These are phyloP conservation scores for Nymphalis polychloros DNA, from an alignment of 2,888 invertebrate genomes.

Conservation along the genomic window DNA sequence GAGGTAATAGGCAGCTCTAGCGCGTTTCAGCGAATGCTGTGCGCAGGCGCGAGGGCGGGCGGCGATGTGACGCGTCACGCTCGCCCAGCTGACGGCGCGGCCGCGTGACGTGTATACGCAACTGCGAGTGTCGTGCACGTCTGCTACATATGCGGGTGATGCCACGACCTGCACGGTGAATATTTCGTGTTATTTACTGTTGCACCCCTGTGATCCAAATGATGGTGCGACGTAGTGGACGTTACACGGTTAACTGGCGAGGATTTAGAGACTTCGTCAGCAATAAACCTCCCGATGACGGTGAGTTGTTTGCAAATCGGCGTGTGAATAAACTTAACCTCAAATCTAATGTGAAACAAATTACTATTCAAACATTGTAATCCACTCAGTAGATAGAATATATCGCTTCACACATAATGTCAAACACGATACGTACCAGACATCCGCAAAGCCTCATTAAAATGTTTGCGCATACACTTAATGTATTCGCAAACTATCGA, in stretches of 20 bases:
- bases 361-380: conserved; percentile 20
- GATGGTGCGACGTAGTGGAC: conserved; percentile 79
- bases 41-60: conserved; percentile 72
- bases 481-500: conserved; percentile 1
- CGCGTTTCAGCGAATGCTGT: conserved; percentile 51
- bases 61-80: conserved; percentile 62
- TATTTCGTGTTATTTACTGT: conserved; percentile 37
- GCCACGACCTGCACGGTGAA: conserved; percentile 49
- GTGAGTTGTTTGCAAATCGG: conserved; percentile 51
- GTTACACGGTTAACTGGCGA: conserved; percentile 79
- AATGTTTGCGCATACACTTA: conserved; percentile 8
- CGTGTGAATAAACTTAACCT: conserved; percentile 41
- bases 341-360: conserved; percentile 30
- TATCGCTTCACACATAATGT: conserved; percentile 8
- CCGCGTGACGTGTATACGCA: conserved; percentile 66
- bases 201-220: conserved; percentile 51
- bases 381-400: background rate
- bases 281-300: conserved; percentile 76
- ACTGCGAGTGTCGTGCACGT: conserved; percentile 60
- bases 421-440: conserved; percentile 13
- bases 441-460: conserved; percentile 1
- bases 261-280: conserved; percentile 76
- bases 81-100: conserved; percentile 71
- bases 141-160: conserved; percentile 40
- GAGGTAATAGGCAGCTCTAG: conserved; percentile 34